A percentile compares a stretch with the other conserved stretches of the same genome.
These are phyloP conservation scores for Eurystomus glaucurus DNA, from an alignment of 2,797 vertebrate genomes.

Conservation along the genomic window DNA sequence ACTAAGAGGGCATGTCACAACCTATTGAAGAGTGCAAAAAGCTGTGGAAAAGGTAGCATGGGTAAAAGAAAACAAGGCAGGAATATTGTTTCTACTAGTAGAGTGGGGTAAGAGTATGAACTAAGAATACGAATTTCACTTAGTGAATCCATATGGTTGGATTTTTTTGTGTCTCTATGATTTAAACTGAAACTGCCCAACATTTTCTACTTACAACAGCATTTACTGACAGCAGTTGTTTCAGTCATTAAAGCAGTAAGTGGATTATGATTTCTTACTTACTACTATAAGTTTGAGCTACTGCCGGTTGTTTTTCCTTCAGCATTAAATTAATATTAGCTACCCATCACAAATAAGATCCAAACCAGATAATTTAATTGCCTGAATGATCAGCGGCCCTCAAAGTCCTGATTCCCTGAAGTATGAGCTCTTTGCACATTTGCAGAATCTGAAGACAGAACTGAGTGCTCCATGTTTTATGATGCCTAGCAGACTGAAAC, in stretches of 20 bases:
- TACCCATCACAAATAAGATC: neutral
- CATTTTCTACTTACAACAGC: neutral
- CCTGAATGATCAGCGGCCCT: neutral
- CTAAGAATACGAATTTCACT: neutral
- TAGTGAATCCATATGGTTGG: neutral
- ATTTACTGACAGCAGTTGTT: slow-evolving; percentile 32
- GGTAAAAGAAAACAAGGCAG: neutral
- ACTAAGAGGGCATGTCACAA: neutral
- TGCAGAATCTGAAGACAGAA: neutral
- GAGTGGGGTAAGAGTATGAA: neutral
- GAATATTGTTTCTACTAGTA: neutral
- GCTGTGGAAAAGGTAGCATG: neutral
- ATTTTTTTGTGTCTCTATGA: neutral
- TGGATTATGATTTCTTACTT: neutral
- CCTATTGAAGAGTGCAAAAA: neutral
- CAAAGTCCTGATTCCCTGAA: neutral
- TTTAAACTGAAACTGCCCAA: neutral
- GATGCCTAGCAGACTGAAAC: neutral
- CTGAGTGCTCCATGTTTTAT: neutral
- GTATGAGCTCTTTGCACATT: neutral
- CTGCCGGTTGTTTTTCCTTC: neutral
- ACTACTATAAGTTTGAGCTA: neutral
- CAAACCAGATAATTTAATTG: neutral
- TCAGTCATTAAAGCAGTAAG: neutral
- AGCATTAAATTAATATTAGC: neutral